These are phyloP conservation scores for Andrena fulva DNA, from an alignment of 2,888 invertebrate species.

Conservation along the genomic window DNA sequence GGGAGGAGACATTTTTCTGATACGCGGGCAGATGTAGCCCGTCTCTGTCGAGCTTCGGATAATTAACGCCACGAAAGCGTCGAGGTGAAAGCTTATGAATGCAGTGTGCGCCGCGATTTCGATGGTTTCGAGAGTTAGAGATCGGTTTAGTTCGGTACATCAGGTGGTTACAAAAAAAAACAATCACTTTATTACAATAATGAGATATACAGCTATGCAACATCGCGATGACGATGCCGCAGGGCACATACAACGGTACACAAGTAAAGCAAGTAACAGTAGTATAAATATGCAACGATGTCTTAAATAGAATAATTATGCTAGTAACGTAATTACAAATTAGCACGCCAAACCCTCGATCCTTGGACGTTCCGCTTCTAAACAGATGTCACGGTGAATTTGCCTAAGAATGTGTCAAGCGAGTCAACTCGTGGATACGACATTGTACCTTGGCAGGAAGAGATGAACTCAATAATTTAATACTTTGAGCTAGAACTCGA, in stretches of 20 bases:
- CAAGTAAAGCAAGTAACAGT: constrained; percentile 48
- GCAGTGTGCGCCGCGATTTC: neutral
- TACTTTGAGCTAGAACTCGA: constrained; percentile 79
- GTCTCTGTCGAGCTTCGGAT: neutral
- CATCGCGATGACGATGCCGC: constrained; percentile 60
- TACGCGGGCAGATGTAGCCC: neutral
- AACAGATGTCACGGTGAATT: constrained; percentile 11
- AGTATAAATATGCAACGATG: constrained; percentile 71
- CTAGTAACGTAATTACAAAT: constrained; percentile 39
- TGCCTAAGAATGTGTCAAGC: neutral
- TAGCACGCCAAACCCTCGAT: constrained; percentile 22
- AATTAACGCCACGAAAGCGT: neutral
- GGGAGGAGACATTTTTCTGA: neutral
- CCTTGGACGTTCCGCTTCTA: constrained; percentile 14
- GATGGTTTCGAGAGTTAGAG: neutral
- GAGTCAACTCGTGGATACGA: neutral
- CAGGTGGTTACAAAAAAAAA: constrained; percentile 32
- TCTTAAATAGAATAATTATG: constrained; percentile 55
- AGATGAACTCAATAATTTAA: constrained; percentile 44
- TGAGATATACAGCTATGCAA: constrained; percentile 70
- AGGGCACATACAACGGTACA: constrained; percentile 30
- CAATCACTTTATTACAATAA: constrained; percentile 70
- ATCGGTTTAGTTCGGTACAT: neutral
- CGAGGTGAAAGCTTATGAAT: constrained; percentile 36
- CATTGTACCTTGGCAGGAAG: neutral